Base-by-base conservation (phyloP, 35 echinoderm and acorn worm species). In the Amphiura filiformis region DNA sequence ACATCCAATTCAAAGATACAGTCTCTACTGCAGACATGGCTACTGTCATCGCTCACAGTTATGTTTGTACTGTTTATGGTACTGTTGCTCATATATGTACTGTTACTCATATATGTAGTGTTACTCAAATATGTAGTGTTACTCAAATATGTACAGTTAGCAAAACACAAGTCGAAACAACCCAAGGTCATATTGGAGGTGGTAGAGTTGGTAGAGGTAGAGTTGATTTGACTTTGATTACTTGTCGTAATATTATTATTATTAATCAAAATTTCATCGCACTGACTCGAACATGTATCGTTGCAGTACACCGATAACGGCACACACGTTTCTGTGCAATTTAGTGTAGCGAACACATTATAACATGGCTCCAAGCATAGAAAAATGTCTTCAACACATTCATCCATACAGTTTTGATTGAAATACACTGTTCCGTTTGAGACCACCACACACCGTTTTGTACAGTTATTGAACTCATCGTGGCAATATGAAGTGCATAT, bases 61-160 rank as follows among this genome's bases (percentile, higher is more conserved):
- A 56, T 57, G 79, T 26, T 34, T 31, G 39, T 76, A 88, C 0
- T 86, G 32, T 3, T n/a, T 34, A 0, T 18, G 36, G 30, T 61
- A 86, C 20, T 31, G 28, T 5, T 2, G 26, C n/a, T n/a, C n/a
- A n/a, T n/a, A n/a, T n/a, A 70, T 15, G 85, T 47, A 22, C 77
- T 32, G 85, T 87, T 87, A 3, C 12, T 39, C 0, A 78, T 39
- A 38, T 75, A 87, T 28, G 15, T 15, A 0, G 2, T 1, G 31
- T 39, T 0, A 49, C 76, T 15, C 11, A 20, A 34, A 30, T 76
- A 78, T 5, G 65, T 40, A 5, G 39, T 44, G 22, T 26, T 34
- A n/a, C n/a, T n/a, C n/a, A n/a, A n/a, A n/a, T n/a, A 47, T n/a
- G 84, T 40, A 36, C 84, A 86, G 36, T 86, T 86, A 2, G 18